Base-by-base conservation (phyloP, 2,888 invertebrate species). In the Heliconius cydno region DNA sequence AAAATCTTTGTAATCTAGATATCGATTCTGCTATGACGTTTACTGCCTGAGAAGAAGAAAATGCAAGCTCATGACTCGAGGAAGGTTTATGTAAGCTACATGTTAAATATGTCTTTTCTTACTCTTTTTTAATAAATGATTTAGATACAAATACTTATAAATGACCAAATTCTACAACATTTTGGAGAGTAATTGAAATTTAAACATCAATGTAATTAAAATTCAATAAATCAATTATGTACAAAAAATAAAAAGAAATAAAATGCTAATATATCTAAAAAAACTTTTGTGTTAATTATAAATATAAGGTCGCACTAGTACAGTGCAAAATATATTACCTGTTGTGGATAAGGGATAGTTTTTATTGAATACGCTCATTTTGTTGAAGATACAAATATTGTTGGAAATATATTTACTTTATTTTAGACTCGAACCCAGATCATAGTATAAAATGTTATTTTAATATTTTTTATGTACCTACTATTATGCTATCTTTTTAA, bases 211-310 rank as follows among this genome's bases (percentile, higher is more conserved):
- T 46, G 3, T 34, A 77, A n/a, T 67, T 57, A 71, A 77, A 67
- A 79, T 7, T 77, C 30, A 60, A 79, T 68, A 65, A 77, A 79
- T 25, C 73, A 76, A 65, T 75, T 78, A 60, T 82, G 82, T 81
- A 81, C 66, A 82, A 80, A 78, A 79, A 76, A 71, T 77, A 82
- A 80, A 79, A 68, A 30, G 65, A 75, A 76, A 70, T 79, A 79
- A 80, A 75, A 79, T 76, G n/a, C 75, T 15, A 22, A 60, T 63
- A 60, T 63, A 83, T 85, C 85, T 85, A 84, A 85, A 73, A 41
- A 77, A 41, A 34, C 25, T 74, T 76, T 79, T 71, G 63, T 75
- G 74, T 75, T 75, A 66, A 28, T 41, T 75, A 46, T 46, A 75
- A 75, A 22, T 73, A 9, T 73, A 60, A 60, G 73, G 28, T 15